Conservation (phyloP, 1,140 invertebrate species). For the Sycobia sp. region DNA sequence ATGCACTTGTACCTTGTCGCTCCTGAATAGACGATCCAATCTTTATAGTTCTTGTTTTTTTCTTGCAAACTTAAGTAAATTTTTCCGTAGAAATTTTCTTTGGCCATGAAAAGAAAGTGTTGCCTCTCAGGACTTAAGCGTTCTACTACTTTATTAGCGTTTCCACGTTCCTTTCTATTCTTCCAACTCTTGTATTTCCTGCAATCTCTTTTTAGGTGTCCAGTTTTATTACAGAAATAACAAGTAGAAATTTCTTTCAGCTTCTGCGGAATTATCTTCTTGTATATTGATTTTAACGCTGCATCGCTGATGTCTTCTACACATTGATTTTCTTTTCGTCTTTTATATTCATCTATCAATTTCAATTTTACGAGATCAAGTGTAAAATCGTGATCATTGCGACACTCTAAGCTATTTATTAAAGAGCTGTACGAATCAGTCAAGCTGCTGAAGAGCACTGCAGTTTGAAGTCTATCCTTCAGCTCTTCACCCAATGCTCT, state of each 20-base stretch:
- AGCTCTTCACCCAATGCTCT: too few relatives aligned
- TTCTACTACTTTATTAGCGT: conserved; percentile 6
- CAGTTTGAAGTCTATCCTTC: too few relatives aligned
- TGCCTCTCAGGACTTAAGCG: background rate
- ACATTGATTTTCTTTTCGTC: conserved; percentile 10
- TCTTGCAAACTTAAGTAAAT: background rate
- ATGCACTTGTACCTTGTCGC: conserved; percentile 35
- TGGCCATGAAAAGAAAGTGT: background rate
- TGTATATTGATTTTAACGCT: conserved; percentile 12
- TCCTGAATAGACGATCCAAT: conserved; percentile 35
- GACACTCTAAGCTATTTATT: too few relatives aligned
- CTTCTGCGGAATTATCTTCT: background rate
- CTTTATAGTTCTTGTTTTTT: background rate
- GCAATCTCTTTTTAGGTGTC: conserved; percentile 33
- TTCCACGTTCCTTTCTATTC: conserved; percentile 8
- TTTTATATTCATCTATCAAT: conserved; percentile 31
- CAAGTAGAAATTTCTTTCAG: background rate
- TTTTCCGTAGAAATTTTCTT: background rate
- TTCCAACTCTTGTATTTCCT: conserved; percentile 30
- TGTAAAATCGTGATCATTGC: too few relatives aligned
- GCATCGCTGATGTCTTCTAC: background rate
- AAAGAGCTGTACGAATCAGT: too few relatives aligned
- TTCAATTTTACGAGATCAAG: too few relatives aligned
- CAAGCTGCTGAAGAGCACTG: too few relatives aligned
- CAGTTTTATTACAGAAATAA: conserved; percentile 30